Conservation (phyloP, 2,888 invertebrate genomes). For the Limnephilus auricula region DNA sequence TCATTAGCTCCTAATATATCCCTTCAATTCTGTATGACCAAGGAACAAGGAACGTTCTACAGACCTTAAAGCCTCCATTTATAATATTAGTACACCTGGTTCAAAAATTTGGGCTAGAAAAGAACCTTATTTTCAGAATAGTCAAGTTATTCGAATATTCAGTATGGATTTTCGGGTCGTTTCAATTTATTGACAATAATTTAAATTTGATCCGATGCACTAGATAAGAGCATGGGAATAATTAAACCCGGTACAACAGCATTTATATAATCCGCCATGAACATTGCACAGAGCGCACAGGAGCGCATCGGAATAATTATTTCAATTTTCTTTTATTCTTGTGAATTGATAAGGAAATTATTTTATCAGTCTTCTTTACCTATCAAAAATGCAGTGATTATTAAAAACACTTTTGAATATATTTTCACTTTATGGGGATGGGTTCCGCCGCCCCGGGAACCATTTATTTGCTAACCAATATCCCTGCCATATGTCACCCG, state of each 20-base stretch:
- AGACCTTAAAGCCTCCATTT: too few relatives aligned
- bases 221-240: background rate
- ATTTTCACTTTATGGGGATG: background rate
- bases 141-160: background rate
- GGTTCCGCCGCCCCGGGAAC: too few relatives aligned
- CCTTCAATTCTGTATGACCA: too few relatives aligned
- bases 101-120: background rate
- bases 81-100: background rate
- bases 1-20: too few relatives aligned
- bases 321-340: background rate
- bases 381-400: background rate
- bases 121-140: background rate
- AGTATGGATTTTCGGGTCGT: background rate
- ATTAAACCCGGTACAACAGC: background rate
- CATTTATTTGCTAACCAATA: too few relatives aligned
- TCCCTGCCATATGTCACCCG: too few relatives aligned
- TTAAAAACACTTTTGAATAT: background rate
- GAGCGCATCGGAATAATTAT: background rate
- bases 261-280: background rate
- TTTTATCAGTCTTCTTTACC: background rate
- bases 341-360: background rate
- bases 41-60: too few relatives aligned
- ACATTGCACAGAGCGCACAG: background rate
- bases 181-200: background rate
- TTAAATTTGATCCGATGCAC: background rate